Evolutionary conservation across 2,888 invertebrate genomes (phyloP).

Genomic region (Ennomos fuscantarius): DNA sequence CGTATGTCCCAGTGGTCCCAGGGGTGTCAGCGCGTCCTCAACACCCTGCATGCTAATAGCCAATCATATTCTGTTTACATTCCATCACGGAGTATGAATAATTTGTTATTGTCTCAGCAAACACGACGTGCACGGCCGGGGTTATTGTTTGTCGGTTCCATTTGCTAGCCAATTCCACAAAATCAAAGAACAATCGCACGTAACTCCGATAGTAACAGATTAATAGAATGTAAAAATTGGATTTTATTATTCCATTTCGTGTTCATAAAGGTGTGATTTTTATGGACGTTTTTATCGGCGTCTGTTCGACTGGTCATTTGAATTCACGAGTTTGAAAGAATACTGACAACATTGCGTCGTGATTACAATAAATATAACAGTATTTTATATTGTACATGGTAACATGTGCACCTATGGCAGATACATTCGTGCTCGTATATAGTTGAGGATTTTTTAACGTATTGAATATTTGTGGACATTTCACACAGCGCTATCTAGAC

Average conservation of each 20-base stretch:
- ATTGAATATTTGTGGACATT: too few relatives aligned
- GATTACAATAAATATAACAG: background rate
- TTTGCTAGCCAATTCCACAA: conserved; percentile 66
- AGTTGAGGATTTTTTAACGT: too few relatives aligned
- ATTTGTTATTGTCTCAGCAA: conserved; percentile 83
- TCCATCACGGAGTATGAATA: conserved; percentile 84
- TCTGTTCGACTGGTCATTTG: conserved; percentile 13
- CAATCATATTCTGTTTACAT: conserved; percentile 86
- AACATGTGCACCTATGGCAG: too few relatives aligned
- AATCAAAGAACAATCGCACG: conserved; percentile 68
- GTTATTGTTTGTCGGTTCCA: conserved; percentile 80
- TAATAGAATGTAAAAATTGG: conserved; percentile 71
- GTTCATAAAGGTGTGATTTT: conserved; percentile 51
- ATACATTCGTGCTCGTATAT: too few relatives aligned
- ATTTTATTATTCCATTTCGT: conserved; percentile 61
- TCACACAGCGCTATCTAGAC: too few relatives aligned
- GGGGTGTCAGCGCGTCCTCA: conserved; percentile 56
- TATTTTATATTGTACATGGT: too few relatives aligned
- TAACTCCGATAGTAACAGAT: conserved; percentile 62
- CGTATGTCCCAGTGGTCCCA: conserved; percentile 56
- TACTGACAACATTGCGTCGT: background rate
- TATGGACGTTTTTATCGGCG: conserved; percentile 36
- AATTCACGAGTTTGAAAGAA: conserved; percentile 6
- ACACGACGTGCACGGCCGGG: conserved; percentile 70
- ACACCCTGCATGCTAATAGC: conserved; percentile 80